Base-by-base conservation (phyloP, 2,797 vertebrate species). In the Molothrus aeneus region DNA sequence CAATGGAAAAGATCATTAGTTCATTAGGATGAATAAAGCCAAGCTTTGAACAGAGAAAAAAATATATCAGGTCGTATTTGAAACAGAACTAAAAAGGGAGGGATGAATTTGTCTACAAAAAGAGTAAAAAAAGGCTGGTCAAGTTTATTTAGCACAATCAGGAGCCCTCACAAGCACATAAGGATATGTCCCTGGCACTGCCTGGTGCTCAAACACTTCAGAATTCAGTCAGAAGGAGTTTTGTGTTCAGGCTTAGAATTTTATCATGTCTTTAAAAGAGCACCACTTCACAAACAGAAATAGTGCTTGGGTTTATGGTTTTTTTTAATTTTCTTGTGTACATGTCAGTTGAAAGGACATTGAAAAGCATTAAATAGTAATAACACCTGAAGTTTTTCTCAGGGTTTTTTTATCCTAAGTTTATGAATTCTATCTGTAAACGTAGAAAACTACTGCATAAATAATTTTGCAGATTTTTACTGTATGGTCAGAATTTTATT, bases 201-300 rank as follows among this genome's bases (percentile, higher is more conserved):
- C 17, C 50, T 63, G 12, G 7, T 65, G 17, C 48, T 86, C 70
- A 65, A 72, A 71, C 25, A 48, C 36, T 42, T n/a, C 18, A 40
- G 0, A 16, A 17, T 64, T 64, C 53, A 28, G 9, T 87, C 36
- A 72, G 70, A 42, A 80, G 38, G 34, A 88, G 13, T 78, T 88
- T 81, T 72, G 42, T 64, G 17, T 17, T 84, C 50, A 45, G 25
- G 7, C 8, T 51, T 56, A 48, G 25, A 48, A 51, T 93, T 95
- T 94, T 74, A 70, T 95, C 64, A 15, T 21, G 7, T 83, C 48
- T 78, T 94, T 95, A 64, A 78, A 92, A 89, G 70, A 69, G 38
- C 38, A 24, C 12, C 42, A 8, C 32, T 92, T 92, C 89, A 61
- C 79, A 93, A 21, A 40, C 79, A 63, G 90, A 69, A 86, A 54